Conservation (phyloP, 2,113 vertebrate genomes). For the Suncus etruscus region DNA sequence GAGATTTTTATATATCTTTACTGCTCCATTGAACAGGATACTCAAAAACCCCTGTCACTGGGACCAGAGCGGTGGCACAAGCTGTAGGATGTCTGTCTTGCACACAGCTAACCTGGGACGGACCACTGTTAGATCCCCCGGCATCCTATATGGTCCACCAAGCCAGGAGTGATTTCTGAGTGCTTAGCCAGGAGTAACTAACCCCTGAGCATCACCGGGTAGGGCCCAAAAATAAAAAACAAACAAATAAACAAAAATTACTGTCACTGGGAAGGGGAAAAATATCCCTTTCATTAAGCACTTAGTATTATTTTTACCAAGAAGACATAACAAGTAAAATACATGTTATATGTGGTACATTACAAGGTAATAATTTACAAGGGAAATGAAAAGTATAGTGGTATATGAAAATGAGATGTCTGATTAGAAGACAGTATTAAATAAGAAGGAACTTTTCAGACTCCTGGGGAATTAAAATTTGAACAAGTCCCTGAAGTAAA, state of each 20-base stretch:
- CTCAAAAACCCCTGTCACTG: not conserved
- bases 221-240: no score
- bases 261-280: not conserved
- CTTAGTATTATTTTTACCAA: conserved; percentile 17
- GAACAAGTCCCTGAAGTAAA: not conserved
- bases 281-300: not conserved
- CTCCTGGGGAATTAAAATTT: not conserved
- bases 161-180: no score
- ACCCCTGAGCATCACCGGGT: no score
- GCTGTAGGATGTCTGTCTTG: not conserved
- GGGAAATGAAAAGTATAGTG: not conserved
- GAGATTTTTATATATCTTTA: not conserved
- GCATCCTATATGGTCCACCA: no score
- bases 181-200: no score
- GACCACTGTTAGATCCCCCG: no score
- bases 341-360: not conserved
- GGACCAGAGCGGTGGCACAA: no score
- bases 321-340: not conserved
- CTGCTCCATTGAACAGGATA: no score
- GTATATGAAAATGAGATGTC: not conserved
- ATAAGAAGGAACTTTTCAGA: not conserved
- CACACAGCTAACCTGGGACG: no score
- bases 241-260: not conserved
- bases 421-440: not conserved
- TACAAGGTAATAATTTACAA: not conserved